Evolutionary conservation across 2,113 vertebrate species (phyloP).

Genomic region (Myrmecophaga tridactyla): DNA sequence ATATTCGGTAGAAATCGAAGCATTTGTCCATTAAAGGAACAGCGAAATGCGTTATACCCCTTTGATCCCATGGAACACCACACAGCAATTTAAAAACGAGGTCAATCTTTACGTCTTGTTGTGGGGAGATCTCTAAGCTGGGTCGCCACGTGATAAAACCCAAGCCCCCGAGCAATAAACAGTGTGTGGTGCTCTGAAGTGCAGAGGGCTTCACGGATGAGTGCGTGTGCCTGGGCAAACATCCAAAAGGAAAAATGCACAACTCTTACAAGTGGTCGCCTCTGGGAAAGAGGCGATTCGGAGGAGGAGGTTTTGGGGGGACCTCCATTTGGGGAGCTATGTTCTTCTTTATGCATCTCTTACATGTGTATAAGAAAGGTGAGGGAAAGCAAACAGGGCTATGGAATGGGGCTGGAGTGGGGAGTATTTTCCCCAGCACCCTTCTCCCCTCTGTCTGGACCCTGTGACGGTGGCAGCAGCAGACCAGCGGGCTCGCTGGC

Average conservation of each 20-base stretch:
- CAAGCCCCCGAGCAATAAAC: neutral
- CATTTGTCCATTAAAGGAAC: neutral
- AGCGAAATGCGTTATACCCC: neutral
- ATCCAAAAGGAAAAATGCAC: accelerated
- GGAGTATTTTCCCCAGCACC: neutral
- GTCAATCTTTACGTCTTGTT: neutral
- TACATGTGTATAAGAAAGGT: neutral
- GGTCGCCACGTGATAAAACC: neutral
- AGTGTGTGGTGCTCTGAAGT: neutral
- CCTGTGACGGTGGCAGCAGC: neutral
- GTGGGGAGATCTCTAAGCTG: neutral
- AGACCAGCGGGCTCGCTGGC: neutral
- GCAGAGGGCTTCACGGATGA: too few relatives aligned
- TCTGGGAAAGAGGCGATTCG: neutral
- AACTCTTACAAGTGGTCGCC: neutral
- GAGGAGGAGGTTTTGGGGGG: neutral
- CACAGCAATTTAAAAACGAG: neutral
- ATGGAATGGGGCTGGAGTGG: accelerated
- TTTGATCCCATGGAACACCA: neutral
- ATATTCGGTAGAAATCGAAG: neutral
- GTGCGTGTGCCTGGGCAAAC: neutral
- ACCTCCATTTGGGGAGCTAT: neutral
- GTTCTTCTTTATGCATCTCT: neutral
- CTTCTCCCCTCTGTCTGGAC: neutral
- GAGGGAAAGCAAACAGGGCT: neutral